These are phyloP conservation scores for Seladonia tumulorum DNA, from an alignment of 2,888 invertebrate species.

Conservation along the genomic window DNA sequence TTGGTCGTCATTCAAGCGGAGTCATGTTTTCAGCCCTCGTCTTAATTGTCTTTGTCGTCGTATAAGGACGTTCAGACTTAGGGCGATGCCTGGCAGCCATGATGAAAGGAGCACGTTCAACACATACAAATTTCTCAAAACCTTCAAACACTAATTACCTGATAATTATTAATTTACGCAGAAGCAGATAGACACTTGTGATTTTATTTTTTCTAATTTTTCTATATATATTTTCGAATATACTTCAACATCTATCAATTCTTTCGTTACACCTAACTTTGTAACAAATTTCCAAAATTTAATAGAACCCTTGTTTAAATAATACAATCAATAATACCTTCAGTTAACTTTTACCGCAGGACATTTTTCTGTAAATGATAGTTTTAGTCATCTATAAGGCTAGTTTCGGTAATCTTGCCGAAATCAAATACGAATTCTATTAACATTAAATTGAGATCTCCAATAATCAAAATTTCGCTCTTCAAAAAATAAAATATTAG, in stretches of 20 bases:
- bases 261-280: not conserved
- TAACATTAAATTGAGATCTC: not conserved
- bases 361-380: not conserved
- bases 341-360: too few species aligned
- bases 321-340: too few species aligned
- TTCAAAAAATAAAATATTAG: not conserved
- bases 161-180: too few species aligned
- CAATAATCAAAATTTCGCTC: not conserved
- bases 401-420: not conserved
- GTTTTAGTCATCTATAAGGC: not conserved
- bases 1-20: constrained; percentile 30
- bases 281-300: not conserved
- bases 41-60: constrained; percentile 47
- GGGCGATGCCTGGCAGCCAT: constrained; percentile 2
- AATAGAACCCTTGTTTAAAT: too few species aligned
- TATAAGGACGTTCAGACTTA: constrained; percentile 36
- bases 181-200: too few species aligned
- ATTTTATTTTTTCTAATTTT: too few species aligned
- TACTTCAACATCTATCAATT: not conserved
- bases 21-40: constrained; percentile 15
- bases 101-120: not conserved
- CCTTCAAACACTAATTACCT: too few species aligned
- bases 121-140: not conserved
- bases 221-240: too few species aligned
- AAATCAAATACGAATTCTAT: not conserved